A percentile compares a stretch with the other conserved stretches of the same genome.
These are phyloP conservation scores for Amphipoea lucens DNA, from an alignment of 2,888 invertebrate genomes.

Conservation along the genomic window DNA sequence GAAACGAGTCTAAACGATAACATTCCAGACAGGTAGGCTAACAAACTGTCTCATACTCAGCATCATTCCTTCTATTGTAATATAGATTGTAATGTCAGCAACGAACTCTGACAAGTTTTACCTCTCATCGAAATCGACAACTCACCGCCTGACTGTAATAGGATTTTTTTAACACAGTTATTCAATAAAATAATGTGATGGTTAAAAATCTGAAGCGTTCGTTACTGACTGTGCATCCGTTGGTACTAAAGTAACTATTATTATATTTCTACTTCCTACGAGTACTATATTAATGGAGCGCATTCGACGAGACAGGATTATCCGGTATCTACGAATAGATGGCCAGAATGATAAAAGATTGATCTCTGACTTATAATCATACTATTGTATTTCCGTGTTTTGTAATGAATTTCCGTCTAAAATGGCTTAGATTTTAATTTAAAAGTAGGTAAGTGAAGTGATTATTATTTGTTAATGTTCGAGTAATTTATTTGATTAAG, in stretches of 20 bases:
- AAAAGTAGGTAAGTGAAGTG: background rate
- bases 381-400: background rate
- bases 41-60: conserved; percentile 27
- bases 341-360: background rate
- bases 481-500: conserved; percentile 10
- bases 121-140: background rate
- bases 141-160: background rate
- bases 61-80: conserved; percentile 7
- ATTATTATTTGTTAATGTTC: conserved; percentile 9
- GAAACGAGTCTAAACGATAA: background rate
- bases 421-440: conserved; percentile 10
- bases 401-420: background rate
- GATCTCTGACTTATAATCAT: background rate
- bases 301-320: background rate
- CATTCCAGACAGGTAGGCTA: conserved; percentile 39
- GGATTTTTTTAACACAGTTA: background rate
- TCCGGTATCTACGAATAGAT: background rate
- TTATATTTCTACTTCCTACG: background rate
- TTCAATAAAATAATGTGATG: background rate
- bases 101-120: background rate
- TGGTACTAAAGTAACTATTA: conserved; percentile 2
- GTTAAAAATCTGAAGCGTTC: background rate
- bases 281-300: background rate
- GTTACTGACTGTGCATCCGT: background rate
- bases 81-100: background rate